These are phyloP conservation scores for Ceratitis capitata DNA, from an alignment of 1,140 invertebrate species.

Conservation along the genomic window DNA sequence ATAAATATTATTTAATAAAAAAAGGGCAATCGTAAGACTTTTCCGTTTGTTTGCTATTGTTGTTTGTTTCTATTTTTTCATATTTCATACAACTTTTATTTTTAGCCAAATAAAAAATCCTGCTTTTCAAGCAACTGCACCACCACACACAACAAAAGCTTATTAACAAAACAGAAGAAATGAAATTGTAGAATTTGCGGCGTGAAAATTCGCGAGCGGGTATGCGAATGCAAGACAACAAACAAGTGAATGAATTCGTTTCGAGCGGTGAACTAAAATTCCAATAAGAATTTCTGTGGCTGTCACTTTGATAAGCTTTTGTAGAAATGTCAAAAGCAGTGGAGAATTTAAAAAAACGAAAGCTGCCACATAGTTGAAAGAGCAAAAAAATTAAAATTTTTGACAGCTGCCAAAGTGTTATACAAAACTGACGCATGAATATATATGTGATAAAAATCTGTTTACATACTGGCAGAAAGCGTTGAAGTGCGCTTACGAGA, in stretches of 20 bases:
- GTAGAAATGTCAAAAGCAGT: background rate
- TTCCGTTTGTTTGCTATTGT: background rate
- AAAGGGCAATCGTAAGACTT: background rate
- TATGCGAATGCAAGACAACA: constrained; percentile 9
- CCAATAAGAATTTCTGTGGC: constrained; percentile 11
- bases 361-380: background rate
- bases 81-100: background rate
- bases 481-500: too few species aligned
- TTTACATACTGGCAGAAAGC: too few species aligned
- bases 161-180: constrained; percentile 21
- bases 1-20: background rate
- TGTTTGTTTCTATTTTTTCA: background rate
- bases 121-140: background rate
- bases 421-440: background rate
- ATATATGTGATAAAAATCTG: background rate
- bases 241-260: constrained; percentile 28
- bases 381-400: background rate
- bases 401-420: background rate
- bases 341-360: background rate
- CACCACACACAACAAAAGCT: constrained; percentile 21
- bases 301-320: constrained; percentile 25
- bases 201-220: constrained; percentile 16
- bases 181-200: constrained; percentile 10
- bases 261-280: constrained; percentile 26
- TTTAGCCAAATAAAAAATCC: background rate